Base-by-base conservation (phyloP, 2,113 vertebrate species). In the Muscicapa adusta region DNA sequence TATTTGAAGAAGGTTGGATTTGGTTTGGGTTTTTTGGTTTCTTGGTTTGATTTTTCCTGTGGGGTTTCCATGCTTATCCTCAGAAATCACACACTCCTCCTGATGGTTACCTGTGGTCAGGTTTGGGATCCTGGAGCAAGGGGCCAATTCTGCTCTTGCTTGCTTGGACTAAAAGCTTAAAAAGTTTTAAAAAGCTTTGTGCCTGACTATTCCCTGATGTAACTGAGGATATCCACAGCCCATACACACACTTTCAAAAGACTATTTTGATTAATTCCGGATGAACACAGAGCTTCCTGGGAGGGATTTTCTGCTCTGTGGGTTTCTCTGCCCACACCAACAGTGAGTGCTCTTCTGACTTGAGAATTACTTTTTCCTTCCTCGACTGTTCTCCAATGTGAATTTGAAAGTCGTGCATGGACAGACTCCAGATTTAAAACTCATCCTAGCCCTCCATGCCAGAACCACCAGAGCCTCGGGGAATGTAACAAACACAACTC, bases 351-450 rank as follows among this genome's bases (percentile, higher is more conserved):
- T 92, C 43, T 60, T 73, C 85, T 80, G 91, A 77, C 90, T 86
- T 71, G n/a, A 93, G 82, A 91, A 71, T 22, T 85, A 53, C 72
- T 63, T 97, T 94, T 91, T 73, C 51, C 51, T 94, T 88, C 63
- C 78, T 83, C 51, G 31, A 63, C 77, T 53, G 16, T 74, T 91
- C 78, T 93, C 78, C 40, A 60, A 84, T 85, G 58, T 74, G 81
- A 80, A 67, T 80, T 80, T 94, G 58, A 51, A 90, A 95, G 85
- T 96, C 60, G 40, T 91, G 91, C 81, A 89, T 91, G 91, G 94
- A 91, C 66, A 63, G 66, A 76, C 58, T 95, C 96, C 96, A 96
- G 89, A 88, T 82, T 85, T 76, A 50, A 91, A 93, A 83, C 85
- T 88, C 88, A 73, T 53, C 15, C 40, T n/a, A 93, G 67, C 31